Evolutionary conservation across 2,888 invertebrate species (phyloP).

Genomic region (Masnerella sp.): DNA sequence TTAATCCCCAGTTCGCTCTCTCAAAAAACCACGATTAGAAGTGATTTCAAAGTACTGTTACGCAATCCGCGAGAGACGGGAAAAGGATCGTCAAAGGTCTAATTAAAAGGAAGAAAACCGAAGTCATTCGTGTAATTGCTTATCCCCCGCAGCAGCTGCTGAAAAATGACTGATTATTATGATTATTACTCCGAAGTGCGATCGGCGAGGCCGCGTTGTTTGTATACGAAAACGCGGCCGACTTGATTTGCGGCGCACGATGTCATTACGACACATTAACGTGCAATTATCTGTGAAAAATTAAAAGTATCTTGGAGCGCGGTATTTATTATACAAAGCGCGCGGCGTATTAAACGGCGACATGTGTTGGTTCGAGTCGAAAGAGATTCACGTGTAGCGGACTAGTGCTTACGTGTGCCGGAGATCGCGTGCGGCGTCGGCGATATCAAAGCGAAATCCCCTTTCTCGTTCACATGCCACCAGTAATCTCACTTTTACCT

Average conservation of each 20-base stretch:
- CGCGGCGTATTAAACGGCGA: slow-evolving; percentile 68
- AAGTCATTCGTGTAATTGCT: no score
- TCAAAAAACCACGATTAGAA: no score
- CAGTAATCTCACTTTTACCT: slow-evolving; percentile 60
- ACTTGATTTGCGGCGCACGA: slow-evolving; percentile 35
- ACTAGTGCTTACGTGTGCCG: slow-evolving; percentile 65
- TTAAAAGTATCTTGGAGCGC: slow-evolving; percentile 72
- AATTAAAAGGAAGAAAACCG: no score
- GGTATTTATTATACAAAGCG: slow-evolving; percentile 70
- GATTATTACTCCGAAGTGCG: no score
- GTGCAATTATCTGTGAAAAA: slow-evolving; percentile 71
- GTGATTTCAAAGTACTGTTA: no score
- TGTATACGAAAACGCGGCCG: slow-evolving; percentile 7
- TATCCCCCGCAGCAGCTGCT: neutral
- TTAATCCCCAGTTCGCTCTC: no score
- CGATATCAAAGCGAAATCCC: slow-evolving; percentile 72
- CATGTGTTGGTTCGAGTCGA: slow-evolving; percentile 67
- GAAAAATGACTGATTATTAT: slow-evolving; percentile 11
- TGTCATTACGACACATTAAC: slow-evolving; percentile 46
- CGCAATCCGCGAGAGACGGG: no score
- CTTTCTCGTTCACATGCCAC: slow-evolving; percentile 60
- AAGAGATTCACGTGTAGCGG: slow-evolving; percentile 65
- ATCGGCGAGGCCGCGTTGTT: no score
- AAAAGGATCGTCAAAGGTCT: no score
- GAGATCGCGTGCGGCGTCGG: slow-evolving; percentile 76